phyloP scores from a whole-genome alignment of 2,888 invertebrate species.

The Apeira syringaria region DNA sequence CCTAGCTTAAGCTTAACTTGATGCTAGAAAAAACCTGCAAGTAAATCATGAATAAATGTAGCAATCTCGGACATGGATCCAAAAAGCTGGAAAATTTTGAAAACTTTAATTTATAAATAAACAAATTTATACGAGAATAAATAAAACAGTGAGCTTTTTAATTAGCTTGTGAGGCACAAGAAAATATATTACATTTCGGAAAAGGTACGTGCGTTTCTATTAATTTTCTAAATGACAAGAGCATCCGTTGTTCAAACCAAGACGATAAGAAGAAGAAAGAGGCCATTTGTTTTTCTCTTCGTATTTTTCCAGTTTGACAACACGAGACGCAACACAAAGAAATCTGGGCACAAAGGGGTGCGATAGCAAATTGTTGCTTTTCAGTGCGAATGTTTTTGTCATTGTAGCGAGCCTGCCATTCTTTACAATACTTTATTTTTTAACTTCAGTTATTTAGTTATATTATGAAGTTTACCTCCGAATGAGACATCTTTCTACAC shows the following conservation, averaged over 20 bases:
- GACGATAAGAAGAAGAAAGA: slow-evolving; percentile 4
- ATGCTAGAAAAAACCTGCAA: no score
- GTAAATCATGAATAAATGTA: no score
- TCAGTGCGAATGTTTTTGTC: slow-evolving; percentile 10
- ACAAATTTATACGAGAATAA: no score
- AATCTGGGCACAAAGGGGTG: slow-evolving; percentile 28
- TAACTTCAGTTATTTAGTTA: slow-evolving; percentile 10
- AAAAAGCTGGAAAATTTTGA: background rate
- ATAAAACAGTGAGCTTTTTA: no score
- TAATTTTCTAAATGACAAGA: background rate
- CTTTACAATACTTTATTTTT: slow-evolving; percentile 15
- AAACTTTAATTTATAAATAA: no score
- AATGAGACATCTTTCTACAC: no score
- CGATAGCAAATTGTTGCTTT: slow-evolving; percentile 23
- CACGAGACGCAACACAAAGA: slow-evolving; percentile 29
- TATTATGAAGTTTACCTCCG: no score
- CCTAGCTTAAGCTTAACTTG: no score
- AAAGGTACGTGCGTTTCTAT: background rate
- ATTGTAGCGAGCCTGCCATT: slow-evolving; percentile 1
- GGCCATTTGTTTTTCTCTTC: slow-evolving; percentile 19
- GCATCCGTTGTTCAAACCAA: background rate
- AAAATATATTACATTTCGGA: no score
- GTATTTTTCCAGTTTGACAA: slow-evolving; percentile 23
- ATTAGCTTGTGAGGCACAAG: no score
- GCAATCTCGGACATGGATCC: slow-evolving; percentile 3